Evolutionary conservation across 2,113 vertebrate species (phyloP), one percentile per base, ranked within the genome.

Genomic region (Oreochromis spilurus): DNA sequence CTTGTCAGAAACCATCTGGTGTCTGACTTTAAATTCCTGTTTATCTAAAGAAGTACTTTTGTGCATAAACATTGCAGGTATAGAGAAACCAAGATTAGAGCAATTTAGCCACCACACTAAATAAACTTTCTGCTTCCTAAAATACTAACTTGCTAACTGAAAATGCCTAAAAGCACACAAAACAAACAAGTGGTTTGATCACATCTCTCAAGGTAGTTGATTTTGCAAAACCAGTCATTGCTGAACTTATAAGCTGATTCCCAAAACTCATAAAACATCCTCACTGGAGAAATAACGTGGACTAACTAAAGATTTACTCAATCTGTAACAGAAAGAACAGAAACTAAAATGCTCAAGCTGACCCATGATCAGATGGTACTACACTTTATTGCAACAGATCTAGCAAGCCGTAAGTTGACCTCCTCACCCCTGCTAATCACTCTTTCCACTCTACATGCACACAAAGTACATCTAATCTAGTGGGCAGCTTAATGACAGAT

Each of bases 391-490:
- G 19, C 53, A 80, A 60, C 34, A 13, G 12, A 36, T 82, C 79
- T 88, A 57, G 55, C 31, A 52, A 57, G 24, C 24, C 3, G 4
- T 77, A 53, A 50, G 10, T 58, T 21, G 29, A 45, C 45, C 10
- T 55, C 21, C 72, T 83, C 31, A 70, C 70, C 78, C 72, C 78
- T 77, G 24, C 52, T 83, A 54, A 72, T 70, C 82, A 55, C 45
- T n/a, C 67, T 77, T 81, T 85, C 53, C n/a, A 21, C 12, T 12
- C 26, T 45, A 85, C 83, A 87, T 31, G 31, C 54, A 70, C 79
- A 78, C 6, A 12, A 52, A 86, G 72, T 86, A 72, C 62, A 87
- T 81, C 14, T 79, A 82, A 84, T 89, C 80, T 89, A 82, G 48
- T 53, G 29, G 31, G 19, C 19, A 86, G 54, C 36, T 70, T 24